Evolutionary conservation across 2,888 invertebrate genomes (phyloP), one percentile per base, ranked within the genome.

Genomic region (Diaprepes abbreviatus): DNA sequence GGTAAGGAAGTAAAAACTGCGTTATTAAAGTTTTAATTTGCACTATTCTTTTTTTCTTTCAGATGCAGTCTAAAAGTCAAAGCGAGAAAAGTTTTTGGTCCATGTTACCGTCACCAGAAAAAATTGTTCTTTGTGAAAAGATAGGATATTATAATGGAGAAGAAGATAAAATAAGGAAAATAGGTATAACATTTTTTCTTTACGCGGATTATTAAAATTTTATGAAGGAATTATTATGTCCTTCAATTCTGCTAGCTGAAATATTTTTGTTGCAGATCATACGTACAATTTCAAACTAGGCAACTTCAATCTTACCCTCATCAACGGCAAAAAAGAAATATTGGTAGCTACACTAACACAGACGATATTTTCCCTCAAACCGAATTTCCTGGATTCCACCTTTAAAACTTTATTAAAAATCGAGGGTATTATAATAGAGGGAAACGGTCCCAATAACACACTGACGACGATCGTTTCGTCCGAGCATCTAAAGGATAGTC

Each of bases 391-490:
- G 0, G 77, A 81, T 16, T 70, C 77, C 7, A 77, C 80, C 0
- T 83, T 76, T 67, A 79, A 75, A 63, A 54, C 67, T 16, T 60
- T 69, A 5, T 58, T 83, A 12, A 84, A 84, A 74, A 89, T 93
- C 7, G 93, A 94, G 81, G 92, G 92, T 78, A 86, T 93, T 70
- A 90, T 92, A 0, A 83, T 93, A 4, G 93, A 94, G 83, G 93
- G 93, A 0, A 88, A 90, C 1, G 90, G 90, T 3, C 85, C 89
- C 0, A 48, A 65, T 7, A 66, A 60, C 79, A 86, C 93, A 70
- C 83, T 93, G 28, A 89, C 91, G 4, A 90, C 93, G 0, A 84
- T 93, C 5, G 12, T 75, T 43, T 88, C 89, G 1, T 89, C 90
- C 1, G 89, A 90, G 63, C 82, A 89, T 86, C 76, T 85, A 0